Evolutionary conservation across 1,140 invertebrate species (phyloP), one percentile per base, ranked within the genome.

Genomic region (Proales similis): DNA sequence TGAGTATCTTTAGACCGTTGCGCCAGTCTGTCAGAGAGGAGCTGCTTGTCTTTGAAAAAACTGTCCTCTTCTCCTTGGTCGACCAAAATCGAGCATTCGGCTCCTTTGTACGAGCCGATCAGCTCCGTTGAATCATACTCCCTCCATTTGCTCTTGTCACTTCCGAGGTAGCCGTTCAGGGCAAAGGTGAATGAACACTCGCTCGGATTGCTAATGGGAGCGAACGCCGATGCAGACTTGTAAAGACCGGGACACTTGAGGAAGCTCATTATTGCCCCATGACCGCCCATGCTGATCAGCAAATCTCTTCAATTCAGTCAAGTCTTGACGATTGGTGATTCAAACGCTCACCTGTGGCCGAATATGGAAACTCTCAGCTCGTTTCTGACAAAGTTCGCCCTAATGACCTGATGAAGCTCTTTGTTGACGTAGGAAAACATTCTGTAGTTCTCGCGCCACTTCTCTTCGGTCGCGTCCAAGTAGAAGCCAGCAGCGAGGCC

Each of bases 401-500:
- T 72, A 66, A 82, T 82, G 24, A 95, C 81, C n/a, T 94, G 61
- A 42, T 82, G 78, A 61, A 85, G 82, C 36, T 96, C 76, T 77
- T 77, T 65, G 6, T 88, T 90, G n/a, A 98, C 77, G 70, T 98
- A 98, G 42, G 86, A 89, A 68, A 85, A 96, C 94, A 98, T 98
- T 69, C 85, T 82, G 68, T 95, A 98, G 77, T 98, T 84, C 48
- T 83, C 85, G 33, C 85, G 85, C 91, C 92, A 99, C 53, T 90
- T 89, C 26, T 87, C 84, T 68, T 85, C 77, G 0, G 84, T 85
- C 3, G 93, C 90, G 80, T 98, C 86, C 0, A 98, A 78, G 76
- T 98, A 98, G 74, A 95, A 97, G 2, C 92, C 90, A 66, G 94
- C 93, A 19, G 88, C 88, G 24, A 83, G 84, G 24, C 94, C 94